Evolutionary conservation across 2,888 invertebrate species (phyloP), one percentile per base, ranked within the genome.

Genomic region (Biston betularia): DNA sequence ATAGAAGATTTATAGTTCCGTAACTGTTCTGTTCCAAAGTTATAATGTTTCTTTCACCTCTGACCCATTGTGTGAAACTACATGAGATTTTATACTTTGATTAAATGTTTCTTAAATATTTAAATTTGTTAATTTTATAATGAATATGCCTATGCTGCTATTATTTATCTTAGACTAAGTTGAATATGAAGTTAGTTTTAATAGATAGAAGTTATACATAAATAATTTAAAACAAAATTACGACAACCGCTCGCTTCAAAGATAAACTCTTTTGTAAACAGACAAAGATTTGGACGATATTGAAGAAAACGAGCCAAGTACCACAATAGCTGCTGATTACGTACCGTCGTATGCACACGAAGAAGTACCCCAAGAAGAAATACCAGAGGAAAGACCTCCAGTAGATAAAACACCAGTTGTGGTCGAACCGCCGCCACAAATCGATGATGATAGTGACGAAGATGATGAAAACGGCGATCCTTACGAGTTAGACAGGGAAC

Each of bases 231-330:
- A 49, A 55, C 79, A 79, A 84, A 89, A 92, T 89, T 90, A 92
- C 92, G 93, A 91, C 92, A 92, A 91, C 90, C 89, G 85, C 86
- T 79, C 82, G 82, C 82, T 78, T 81, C 82, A 83, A 81, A 79
- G 74, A 53, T 63, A 75, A 70, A 86, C 74, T 79, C 71, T 87
- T 86, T 79, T 81, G 76, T 73, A 75, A n/a, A 76, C 89, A 92
- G 92, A 91, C 88, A 90, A 91, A 84, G 89, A 88, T 75, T 82
- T 83, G 77, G 89, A 89, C 84, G 89, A 87, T 71, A 80, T 82
- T 79, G 89, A 89, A 86, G 90, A 86, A 75, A 89, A 88, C 74
- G 89, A 87, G 78, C 83, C 84, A 72, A 84, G 62, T 64, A 68
- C 73, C 24, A 75, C 75, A 68, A 69, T 70, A 68, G 69, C 58